Evolutionary conservation across 2,113 vertebrate genomes (phyloP).

Genomic region (Mastomys coucha): DNA sequence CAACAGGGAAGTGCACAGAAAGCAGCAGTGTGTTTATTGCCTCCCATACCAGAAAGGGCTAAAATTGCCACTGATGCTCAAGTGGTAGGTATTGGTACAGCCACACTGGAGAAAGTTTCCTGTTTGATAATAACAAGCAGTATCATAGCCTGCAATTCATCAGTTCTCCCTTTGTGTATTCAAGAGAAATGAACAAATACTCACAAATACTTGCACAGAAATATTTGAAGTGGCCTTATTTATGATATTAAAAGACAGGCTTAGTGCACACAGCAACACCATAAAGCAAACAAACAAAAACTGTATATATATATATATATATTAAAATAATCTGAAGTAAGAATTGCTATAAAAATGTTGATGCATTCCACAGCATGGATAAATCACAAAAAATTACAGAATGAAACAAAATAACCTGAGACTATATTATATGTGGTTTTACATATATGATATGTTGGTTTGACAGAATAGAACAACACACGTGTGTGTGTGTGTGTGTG

Average conservation of each 20-base stretch:
- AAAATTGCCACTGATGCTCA: not conserved
- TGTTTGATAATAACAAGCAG: slow-evolving; percentile 5
- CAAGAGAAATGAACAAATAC: not conserved
- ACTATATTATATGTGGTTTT: not conserved
- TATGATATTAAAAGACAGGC: not conserved
- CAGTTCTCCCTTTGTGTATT: not conserved
- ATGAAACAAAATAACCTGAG: not conserved
- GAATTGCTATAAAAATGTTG: not conserved
- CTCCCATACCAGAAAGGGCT: not conserved
- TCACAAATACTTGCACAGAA: not conserved
- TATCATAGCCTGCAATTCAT: not conserved
- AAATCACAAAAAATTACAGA: not conserved
- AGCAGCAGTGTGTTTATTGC: not conserved
- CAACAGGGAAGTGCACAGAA: not conserved
- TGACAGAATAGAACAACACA: not conserved
- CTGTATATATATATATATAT: not conserved
- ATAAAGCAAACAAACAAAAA: not conserved
- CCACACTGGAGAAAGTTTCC: slow-evolving; percentile 4
- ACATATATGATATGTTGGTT: not conserved
- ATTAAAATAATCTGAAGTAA: not conserved
- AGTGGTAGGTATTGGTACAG: not conserved
- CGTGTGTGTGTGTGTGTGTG: not conserved
- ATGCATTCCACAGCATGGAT: not conserved
- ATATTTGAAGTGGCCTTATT: not conserved
- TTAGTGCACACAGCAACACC: not conserved